Evolutionary conservation across 2,113 vertebrate genomes (phyloP), one percentile per base, ranked within the genome.

Genomic region (Brevimyrus niger): DNA sequence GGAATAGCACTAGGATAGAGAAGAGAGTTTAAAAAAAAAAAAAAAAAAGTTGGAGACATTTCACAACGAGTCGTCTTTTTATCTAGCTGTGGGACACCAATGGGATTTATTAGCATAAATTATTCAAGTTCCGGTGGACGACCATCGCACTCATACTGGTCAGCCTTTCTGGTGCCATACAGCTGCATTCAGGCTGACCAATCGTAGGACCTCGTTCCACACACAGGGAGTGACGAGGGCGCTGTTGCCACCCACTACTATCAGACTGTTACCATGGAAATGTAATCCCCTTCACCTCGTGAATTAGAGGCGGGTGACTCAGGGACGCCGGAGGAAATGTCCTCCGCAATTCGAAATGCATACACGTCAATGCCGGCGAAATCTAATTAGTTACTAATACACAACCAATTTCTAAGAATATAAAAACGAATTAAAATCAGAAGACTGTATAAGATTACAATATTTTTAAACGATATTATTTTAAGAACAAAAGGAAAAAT

Each of bases 191-290:
- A 19, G 17, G 48, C 47, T 44, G 38, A 44, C 89, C 89, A 90
- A 90, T 90, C 69, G 7, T 13, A 87, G 48, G 50, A 46, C 10
- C 50, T 58, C 86, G 21, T 38, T 38, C 85, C 50, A 31, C 31
- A 61, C 35, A 13, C 51, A 31, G 53, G 15, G 19, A n/a, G 53
- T 23, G 53, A 44, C 87, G 31, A 23, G 86, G 35, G 53, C 55
- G 38, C 50, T 55, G n/a, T 35, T 35, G 27, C 84, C 55, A 44
- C 89, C 53, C 55, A 19, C 55, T 3, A 27, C 51, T 47, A 31
- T 47, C 51, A 31, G 38, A 69, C 48, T 19, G 89, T 89, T 53
- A 50, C 89, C 50, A 89, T 89, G 31, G 89, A 73, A 76, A 87
- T 17, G 27, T 76, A 89, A 84, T 55, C 50, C 69, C 80, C 17